Evolutionary conservation across 2,888 invertebrate genomes (phyloP).

Genomic region (Eupithecia abbreviata): DNA sequence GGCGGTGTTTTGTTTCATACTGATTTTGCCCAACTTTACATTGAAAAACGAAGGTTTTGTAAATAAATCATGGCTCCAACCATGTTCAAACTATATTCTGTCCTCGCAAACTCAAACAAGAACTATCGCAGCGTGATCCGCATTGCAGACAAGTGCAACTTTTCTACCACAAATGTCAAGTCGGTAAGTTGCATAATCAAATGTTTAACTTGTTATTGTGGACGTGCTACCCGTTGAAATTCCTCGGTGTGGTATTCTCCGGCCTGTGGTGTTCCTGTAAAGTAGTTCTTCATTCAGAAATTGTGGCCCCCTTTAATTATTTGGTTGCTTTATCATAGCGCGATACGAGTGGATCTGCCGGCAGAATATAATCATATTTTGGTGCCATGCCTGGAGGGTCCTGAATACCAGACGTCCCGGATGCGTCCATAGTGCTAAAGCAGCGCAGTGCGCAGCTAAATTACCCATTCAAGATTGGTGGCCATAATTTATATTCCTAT

Average conservation of each 20-base stretch:
- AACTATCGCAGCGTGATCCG: conserved; percentile 65
- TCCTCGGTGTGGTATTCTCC: neutral
- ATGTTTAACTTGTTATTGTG: neutral
- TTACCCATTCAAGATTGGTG: neutral
- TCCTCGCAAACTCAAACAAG: conserved; percentile 61
- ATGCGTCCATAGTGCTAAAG: no score
- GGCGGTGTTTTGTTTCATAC: conserved; percentile 1
- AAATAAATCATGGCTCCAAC: conserved; percentile 71
- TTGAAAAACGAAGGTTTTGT: conserved; percentile 28
- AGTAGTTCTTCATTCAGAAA: neutral
- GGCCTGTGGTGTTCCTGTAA: neutral
- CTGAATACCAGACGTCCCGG: neutral
- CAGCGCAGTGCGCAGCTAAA: no score
- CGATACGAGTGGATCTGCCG: neutral
- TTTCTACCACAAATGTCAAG: conserved; percentile 70
- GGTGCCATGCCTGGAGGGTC: neutral
- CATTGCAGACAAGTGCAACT: conserved; percentile 63
- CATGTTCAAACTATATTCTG: conserved; percentile 70
- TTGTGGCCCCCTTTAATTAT: neutral
- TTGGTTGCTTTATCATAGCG: neutral
- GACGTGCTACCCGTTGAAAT: neutral
- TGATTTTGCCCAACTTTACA: conserved; percentile 20
- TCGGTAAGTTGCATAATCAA: conserved; percentile 81
- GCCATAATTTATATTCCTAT: no score
- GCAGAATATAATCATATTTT: neutral